These are phyloP conservation scores for Acromyrmex echinatior DNA, from an alignment of 1,140 invertebrate genomes.

Conservation along the genomic window DNA sequence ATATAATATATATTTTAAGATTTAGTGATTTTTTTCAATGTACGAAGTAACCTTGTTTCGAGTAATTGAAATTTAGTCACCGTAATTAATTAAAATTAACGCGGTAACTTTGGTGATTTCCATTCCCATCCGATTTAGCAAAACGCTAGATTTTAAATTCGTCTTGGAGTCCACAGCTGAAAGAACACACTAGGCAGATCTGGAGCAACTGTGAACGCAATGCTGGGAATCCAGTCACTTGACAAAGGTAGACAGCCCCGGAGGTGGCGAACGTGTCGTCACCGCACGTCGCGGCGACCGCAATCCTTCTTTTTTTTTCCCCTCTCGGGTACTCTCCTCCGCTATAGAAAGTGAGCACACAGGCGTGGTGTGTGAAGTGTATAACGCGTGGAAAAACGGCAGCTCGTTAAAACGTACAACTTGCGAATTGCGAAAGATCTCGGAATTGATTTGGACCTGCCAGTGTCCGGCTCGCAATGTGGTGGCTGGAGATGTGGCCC, in stretches of 20 bases:
- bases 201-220: neutral
- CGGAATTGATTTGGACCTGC: constrained; percentile 4
- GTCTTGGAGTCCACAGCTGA: neutral
- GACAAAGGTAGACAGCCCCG: constrained; percentile 26
- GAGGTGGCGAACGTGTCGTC: constrained; percentile 42
- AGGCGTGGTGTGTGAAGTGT: constrained; percentile 22
- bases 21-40: too few relatives aligned
- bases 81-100: neutral
- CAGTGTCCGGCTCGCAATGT: neutral
- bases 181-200: neutral
- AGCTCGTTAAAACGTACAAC: constrained; percentile 19
- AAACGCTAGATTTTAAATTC: neutral
- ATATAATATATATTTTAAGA: too few relatives aligned
- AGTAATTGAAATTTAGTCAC: neutral
- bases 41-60: neutral
- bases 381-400: constrained; percentile 3
- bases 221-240: constrained; percentile 5
- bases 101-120: neutral
- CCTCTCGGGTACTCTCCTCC: constrained; percentile 37
- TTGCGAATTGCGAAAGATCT: constrained; percentile 29
- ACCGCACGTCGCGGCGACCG: constrained; percentile 18
- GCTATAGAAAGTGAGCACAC: constrained; percentile 53
- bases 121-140: neutral
- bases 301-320: constrained; percentile 40
- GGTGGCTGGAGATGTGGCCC: neutral